Percentiles rank a stretch among this genome's conserved stretches.
Conservation (phyloP, 2,888 invertebrate genomes). For the Isotomurus palustris region DNA sequence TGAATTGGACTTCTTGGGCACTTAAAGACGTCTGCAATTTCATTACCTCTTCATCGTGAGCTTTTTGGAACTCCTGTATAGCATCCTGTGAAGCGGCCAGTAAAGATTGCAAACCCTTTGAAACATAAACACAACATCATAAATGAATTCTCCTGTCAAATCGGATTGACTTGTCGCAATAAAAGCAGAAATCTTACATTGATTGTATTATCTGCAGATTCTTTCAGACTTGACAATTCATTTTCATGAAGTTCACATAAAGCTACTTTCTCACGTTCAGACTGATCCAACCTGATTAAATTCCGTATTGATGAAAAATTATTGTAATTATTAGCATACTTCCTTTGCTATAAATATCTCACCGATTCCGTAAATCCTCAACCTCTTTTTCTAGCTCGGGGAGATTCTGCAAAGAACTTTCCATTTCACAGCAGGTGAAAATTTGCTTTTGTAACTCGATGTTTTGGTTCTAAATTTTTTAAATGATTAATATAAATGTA, state of each 20-base stretch:
- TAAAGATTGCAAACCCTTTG: not conserved
- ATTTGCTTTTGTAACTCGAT: too few species aligned
- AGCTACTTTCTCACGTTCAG: conserved; percentile 19
- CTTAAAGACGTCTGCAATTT: conserved; percentile 11
- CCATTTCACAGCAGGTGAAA: too few species aligned
- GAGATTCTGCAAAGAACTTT: too few species aligned
- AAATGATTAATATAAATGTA: too few species aligned
- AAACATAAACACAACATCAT: not conserved
- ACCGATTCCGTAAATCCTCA: too few species aligned
- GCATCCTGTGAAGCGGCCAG: conserved; percentile 6
- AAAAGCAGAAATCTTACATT: not conserved
- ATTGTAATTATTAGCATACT: not conserved
- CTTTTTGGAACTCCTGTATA: conserved; percentile 11
- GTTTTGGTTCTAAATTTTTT: too few species aligned
- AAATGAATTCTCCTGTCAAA: not conserved
- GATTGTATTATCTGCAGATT: not conserved
- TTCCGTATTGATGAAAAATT: not conserved
- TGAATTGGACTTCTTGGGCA: conserved; percentile 10
- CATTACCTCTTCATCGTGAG: conserved; percentile 6
- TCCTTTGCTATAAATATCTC: not conserved
- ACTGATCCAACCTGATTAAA: conserved; percentile 4
- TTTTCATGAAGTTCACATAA: conserved; percentile 10
- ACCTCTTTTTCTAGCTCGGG: too few species aligned
- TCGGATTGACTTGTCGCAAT: not conserved
- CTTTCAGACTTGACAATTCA: conserved; percentile 16